These are phyloP conservation scores for Peromyscus nudipes DNA, from an alignment of 2,797 vertebrate species.

Conservation along the genomic window DNA sequence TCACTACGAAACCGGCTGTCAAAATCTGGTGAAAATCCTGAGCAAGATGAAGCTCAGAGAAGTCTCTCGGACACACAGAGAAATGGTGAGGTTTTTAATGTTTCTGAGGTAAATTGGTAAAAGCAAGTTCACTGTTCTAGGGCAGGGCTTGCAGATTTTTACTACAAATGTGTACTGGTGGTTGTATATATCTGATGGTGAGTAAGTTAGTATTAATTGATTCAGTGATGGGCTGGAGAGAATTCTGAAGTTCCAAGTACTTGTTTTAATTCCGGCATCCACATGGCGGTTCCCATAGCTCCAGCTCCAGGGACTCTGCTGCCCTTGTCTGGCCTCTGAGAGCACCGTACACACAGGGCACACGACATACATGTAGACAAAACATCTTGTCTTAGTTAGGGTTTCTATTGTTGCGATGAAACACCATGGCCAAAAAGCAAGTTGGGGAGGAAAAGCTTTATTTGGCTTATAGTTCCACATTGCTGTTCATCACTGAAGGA, in stretches of 20 bases:
- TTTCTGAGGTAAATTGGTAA: constrained; percentile 20
- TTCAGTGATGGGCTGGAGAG: not conserved
- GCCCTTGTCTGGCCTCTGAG: not conserved
- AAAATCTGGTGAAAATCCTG: constrained; percentile 76
- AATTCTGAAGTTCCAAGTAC: not conserved
- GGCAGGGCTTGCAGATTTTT: not conserved
- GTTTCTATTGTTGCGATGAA: not conserved
- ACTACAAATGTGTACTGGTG: not conserved
- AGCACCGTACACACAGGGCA: not conserved
- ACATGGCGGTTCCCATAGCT: not conserved
- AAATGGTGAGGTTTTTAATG: constrained; percentile 71
- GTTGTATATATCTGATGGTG: constrained; percentile 4
- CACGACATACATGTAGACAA: not conserved
- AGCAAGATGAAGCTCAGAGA: constrained; percentile 75
- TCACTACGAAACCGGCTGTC: constrained; percentile 83
- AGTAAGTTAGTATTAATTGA: not conserved
- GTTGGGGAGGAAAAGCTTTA: not conserved
- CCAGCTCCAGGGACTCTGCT: not conserved
- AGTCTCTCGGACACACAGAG: not conserved
- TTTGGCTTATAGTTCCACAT: not conserved
- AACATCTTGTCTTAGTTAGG: not conserved
- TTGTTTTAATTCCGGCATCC: not conserved
- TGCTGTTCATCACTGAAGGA: not conserved
- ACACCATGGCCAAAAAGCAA: not conserved
- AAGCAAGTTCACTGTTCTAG: not conserved